Conservation (phyloP, 2,888 invertebrate species). For the Anticlea derivata region DNA sequence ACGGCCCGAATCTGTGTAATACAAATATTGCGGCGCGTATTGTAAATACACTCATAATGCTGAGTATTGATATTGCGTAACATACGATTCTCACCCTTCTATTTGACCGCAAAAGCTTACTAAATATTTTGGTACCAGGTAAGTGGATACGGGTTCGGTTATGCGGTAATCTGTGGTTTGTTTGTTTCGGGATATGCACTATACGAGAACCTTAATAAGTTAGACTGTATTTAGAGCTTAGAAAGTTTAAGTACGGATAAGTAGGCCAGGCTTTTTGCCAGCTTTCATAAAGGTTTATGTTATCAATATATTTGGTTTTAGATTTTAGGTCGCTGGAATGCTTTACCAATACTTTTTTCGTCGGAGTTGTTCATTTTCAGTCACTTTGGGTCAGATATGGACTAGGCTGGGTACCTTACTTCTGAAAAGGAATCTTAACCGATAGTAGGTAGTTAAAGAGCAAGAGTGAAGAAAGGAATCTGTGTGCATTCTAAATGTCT, state of each 20-base stretch:
- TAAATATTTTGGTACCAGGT: constrained; percentile 29
- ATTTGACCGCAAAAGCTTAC: constrained; percentile 31
- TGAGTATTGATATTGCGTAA: constrained; percentile 34
- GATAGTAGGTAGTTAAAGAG: too few species aligned
- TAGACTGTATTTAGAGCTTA: background rate
- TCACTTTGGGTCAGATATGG: too few species aligned
- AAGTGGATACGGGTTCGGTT: constrained; percentile 18
- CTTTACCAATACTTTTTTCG: too few species aligned
- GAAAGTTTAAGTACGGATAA: background rate
- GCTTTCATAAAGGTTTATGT: background rate
- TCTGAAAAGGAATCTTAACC: too few species aligned
- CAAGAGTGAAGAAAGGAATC: too few species aligned
- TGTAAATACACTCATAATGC: constrained; percentile 35
- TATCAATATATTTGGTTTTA: too few species aligned
- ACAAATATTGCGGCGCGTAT: constrained; percentile 35
- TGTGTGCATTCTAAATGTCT: too few species aligned
- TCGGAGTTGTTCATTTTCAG: too few species aligned
- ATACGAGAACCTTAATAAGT: background rate
- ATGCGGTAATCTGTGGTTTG: constrained; percentile 21
- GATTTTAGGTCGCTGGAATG: too few species aligned
- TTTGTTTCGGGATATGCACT: constrained; percentile 26
- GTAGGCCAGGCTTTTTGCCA: background rate
- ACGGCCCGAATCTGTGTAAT: constrained; percentile 26
- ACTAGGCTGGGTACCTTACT: too few species aligned
- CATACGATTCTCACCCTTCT: constrained; percentile 34